Conservation (phyloP, 1,140 invertebrate species). For the Acyrthosiphon pisum region DNA sequence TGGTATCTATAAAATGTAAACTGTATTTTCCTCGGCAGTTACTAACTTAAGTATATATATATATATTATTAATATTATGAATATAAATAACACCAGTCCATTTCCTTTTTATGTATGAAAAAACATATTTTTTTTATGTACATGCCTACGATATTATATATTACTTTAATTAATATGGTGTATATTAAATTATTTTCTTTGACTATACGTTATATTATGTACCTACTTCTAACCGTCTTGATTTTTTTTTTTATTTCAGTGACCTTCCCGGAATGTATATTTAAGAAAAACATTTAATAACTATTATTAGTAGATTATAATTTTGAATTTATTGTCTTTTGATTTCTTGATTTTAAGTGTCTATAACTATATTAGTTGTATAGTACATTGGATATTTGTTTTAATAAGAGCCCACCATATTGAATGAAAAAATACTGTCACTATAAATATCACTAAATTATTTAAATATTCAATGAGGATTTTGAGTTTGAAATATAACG, state of each 20-base stretch:
- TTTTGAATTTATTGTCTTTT: neutral
- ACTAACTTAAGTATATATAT: neutral
- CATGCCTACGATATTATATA: neutral
- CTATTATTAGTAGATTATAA: neutral
- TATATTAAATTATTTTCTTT: neutral
- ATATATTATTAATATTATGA: too few species aligned
- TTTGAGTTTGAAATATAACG: neutral
- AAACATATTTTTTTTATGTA: neutral
- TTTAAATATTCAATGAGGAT: neutral
- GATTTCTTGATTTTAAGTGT: neutral
- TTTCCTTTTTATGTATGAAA: neutral
- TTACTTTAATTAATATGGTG: neutral
- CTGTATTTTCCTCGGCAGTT: neutral
- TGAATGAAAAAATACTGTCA: too few species aligned
- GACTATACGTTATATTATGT: too few species aligned
- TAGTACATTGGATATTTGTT: neutral
- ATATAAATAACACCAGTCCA: neutral
- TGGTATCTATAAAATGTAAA: neutral
- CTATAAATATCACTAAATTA: neutral
- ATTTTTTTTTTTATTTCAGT: neutral
- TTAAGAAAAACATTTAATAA: neutral
- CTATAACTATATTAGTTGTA: neutral
- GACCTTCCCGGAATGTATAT: neutral
- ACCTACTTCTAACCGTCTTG: neutral
- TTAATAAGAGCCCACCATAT: too few species aligned